phyloP scores from a whole-genome alignment of 2,113 vertebrate species.

The Euleptes europaea region DNA sequence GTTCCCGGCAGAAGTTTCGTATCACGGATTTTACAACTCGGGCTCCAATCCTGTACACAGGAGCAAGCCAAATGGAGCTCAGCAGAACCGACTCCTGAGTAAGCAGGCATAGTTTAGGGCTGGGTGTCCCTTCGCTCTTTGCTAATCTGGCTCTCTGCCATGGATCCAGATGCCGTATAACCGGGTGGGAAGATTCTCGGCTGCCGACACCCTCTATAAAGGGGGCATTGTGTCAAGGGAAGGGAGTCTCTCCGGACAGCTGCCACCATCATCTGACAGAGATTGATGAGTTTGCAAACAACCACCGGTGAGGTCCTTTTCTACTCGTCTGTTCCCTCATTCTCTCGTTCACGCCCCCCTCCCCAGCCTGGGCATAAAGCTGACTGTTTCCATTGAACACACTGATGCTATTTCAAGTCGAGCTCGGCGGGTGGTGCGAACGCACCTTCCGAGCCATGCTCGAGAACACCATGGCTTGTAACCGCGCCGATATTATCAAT shows the following conservation, averaged over 20 bases:
- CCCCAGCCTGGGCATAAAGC: not conserved
- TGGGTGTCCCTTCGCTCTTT: too few species aligned
- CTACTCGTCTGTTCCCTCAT: constrained; percentile 20
- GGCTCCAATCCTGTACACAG: too few species aligned
- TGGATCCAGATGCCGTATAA: not conserved
- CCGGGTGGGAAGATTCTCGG: not conserved
- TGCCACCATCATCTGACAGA: constrained; percentile 5
- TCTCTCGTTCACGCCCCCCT: not conserved
- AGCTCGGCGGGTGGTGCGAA: constrained; percentile 57
- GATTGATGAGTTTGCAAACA: constrained; percentile 20
- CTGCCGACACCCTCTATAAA: not conserved
- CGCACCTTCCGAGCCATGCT: constrained; percentile 43
- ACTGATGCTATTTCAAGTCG: constrained; percentile 31
- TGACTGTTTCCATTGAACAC: constrained; percentile 44
- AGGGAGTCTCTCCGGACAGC: not conserved
- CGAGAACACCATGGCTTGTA: constrained; percentile 42
- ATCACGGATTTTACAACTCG: too few species aligned
- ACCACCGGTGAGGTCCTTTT: constrained; percentile 24
- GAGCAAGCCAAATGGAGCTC: too few species aligned
- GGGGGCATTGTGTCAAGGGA: not conserved
- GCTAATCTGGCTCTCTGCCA: not conserved
- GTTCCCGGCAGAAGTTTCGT: too few species aligned
- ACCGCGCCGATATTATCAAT: constrained; percentile 38
- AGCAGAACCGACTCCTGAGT: too few species aligned
- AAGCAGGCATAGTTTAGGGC: too few species aligned